These are phyloP conservation scores for Syritta pipiens DNA, from an alignment of 2,888 invertebrate species.

Conservation along the genomic window DNA sequence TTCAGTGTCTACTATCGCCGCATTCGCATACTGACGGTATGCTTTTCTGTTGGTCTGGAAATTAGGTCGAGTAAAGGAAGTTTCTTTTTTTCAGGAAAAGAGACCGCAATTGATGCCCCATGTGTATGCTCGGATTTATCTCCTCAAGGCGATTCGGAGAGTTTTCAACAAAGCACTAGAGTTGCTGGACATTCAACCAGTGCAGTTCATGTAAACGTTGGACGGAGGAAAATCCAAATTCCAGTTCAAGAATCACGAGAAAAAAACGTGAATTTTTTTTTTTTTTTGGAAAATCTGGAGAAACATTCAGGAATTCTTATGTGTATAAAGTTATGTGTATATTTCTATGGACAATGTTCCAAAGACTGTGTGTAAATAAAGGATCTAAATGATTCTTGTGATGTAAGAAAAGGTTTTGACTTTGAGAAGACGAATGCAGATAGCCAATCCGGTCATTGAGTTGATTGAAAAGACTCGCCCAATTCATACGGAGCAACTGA, in stretches of 20 bases:
- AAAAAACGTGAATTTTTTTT: background rate
- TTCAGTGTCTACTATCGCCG: slow-evolving; percentile 88
- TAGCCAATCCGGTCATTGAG: too few relatives aligned
- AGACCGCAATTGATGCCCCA: slow-evolving; percentile 84
- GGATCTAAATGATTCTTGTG: too few relatives aligned
- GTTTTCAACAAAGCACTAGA: slow-evolving; percentile 83
- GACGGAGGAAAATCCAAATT: background rate
- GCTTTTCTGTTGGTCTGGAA: background rate
- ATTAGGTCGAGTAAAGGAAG: background rate
- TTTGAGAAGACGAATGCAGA: too few relatives aligned
- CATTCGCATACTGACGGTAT: slow-evolving; percentile 85
- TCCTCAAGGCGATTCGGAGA: slow-evolving; percentile 83
- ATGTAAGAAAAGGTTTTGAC: too few relatives aligned
- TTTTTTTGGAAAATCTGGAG: background rate
- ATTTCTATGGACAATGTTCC: too few relatives aligned
- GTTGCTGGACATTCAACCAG: slow-evolving; percentile 85
- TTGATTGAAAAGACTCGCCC: too few relatives aligned
- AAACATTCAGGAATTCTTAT: too few relatives aligned
- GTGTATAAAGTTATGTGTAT: too few relatives aligned
- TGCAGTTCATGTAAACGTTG: slow-evolving; percentile 83
- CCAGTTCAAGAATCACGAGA: background rate
- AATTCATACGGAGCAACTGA: too few relatives aligned
- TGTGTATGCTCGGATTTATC: slow-evolving; percentile 85
- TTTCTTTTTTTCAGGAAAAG: slow-evolving; percentile 82
- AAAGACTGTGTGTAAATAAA: too few relatives aligned